Evolutionary conservation across 2,113 vertebrate species (phyloP).

Genomic region (Gymnorhina tibicen): DNA sequence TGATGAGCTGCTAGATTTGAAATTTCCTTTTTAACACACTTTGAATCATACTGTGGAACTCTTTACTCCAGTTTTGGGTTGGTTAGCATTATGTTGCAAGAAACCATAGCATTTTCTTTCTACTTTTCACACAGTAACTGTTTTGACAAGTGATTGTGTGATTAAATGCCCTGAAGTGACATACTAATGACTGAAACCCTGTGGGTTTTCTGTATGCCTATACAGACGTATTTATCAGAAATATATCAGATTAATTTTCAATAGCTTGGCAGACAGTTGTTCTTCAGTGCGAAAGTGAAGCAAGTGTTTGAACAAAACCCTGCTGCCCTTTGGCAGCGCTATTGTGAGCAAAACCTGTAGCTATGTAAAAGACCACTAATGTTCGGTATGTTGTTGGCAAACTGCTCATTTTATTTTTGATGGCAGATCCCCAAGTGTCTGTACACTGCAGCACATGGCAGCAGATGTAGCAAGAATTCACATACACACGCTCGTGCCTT

Average conservation of each 20-base stretch:
- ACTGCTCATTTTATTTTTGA: constrained; percentile 7
- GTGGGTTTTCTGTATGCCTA: background rate
- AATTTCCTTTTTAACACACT: background rate
- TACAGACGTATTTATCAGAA: background rate
- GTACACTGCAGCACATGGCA: background rate
- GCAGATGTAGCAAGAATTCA: background rate
- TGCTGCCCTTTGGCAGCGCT: background rate
- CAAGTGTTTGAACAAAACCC: background rate
- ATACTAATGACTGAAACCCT: background rate
- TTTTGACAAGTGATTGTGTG: background rate
- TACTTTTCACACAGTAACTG: background rate
- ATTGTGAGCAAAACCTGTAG: background rate
- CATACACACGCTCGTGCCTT: background rate
- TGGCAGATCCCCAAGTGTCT: constrained; percentile 24
- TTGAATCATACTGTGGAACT: background rate
- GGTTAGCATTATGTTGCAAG: background rate
- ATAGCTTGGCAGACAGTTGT: background rate
- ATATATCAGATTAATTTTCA: background rate
- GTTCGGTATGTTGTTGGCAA: constrained; percentile 48
- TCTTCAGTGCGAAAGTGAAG: background rate
- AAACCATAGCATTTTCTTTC: background rate
- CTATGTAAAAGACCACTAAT: constrained; percentile 1
- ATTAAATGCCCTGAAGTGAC: background rate
- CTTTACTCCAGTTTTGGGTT: background rate
- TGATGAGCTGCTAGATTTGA: background rate